These are phyloP conservation scores for Atethmia centrago DNA, from an alignment of 2,888 invertebrate species.

Conservation along the genomic window DNA sequence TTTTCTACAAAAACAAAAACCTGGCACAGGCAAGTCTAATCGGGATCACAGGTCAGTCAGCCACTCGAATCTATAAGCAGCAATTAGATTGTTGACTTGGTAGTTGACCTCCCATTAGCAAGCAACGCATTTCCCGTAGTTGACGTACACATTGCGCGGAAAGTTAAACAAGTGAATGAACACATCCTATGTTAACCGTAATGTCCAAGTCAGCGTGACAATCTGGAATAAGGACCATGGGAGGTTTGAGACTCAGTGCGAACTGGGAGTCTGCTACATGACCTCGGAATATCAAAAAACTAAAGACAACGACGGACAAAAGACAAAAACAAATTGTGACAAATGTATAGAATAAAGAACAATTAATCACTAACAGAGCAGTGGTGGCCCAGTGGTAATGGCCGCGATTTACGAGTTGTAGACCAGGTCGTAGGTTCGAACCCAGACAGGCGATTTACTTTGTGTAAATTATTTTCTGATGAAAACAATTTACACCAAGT, in stretches of 20 bases:
- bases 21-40: neutral
- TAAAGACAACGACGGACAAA: neutral
- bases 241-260: no score
- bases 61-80: neutral
- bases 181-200: slow-evolving; percentile 14
- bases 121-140: slow-evolving; percentile 25
- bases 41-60: neutral
- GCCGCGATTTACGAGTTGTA: no score
- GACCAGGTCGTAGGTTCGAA: no score
- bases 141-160: slow-evolving; percentile 8
- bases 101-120: slow-evolving; percentile 26
- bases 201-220: neutral
- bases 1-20: neutral
- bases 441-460: no score
- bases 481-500: no score
- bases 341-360: neutral
- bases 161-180: slow-evolving; percentile 13
- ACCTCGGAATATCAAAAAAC: neutral
- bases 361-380: neutral
- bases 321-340: neutral
- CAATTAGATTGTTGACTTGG: slow-evolving; percentile 39
- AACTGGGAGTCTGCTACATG: neutral
- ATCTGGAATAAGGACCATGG: neutral
- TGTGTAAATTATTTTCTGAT: no score
- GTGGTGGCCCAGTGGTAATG: no score